A percentile compares a stretch with the other conserved stretches of the same genome.
Conservation (phyloP, 2,888 invertebrate genomes). For the Diplolepis rosae region DNA sequence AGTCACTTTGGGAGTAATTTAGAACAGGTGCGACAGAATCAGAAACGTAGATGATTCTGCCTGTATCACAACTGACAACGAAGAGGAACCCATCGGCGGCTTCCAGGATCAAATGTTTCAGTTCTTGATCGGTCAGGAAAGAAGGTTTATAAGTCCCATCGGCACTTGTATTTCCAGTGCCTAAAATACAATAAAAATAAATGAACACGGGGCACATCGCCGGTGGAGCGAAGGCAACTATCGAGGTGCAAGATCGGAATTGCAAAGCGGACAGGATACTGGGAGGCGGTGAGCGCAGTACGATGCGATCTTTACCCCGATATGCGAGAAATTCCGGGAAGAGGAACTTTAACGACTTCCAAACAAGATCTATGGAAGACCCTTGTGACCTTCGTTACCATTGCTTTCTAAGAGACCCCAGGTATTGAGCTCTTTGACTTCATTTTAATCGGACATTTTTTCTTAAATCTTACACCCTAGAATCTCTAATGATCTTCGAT, state of each 20-base stretch:
- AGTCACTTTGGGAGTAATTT: constrained; percentile 97
- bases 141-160: constrained; percentile 99
- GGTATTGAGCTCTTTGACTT: constrained; percentile 28
- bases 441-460: constrained; percentile 9
- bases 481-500: neutral
- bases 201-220: no score
- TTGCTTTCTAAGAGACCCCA: constrained; percentile 47
- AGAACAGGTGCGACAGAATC: constrained; percentile 98
- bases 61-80: constrained; percentile 97
- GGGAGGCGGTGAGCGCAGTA: constrained; percentile 55
- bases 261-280: constrained; percentile 70
- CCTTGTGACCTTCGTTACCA: constrained; percentile 66
- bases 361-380: constrained; percentile 70
- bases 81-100: constrained; percentile 99
- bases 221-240: constrained; percentile 60
- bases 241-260: constrained; percentile 73
- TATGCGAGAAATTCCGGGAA: constrained; percentile 71
- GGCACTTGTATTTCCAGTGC: constrained; percentile 96
- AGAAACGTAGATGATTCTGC: constrained; percentile 97
- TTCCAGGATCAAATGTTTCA: constrained; percentile 98
- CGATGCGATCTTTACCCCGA: constrained; percentile 67
- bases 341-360: constrained; percentile 71
- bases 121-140: constrained; percentile 98
- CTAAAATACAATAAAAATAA: constrained; percentile 75
- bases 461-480: neutral